phyloP scores from a whole-genome alignment of 2,113 vertebrate species.

The Sakesphorus luctuosus region DNA sequence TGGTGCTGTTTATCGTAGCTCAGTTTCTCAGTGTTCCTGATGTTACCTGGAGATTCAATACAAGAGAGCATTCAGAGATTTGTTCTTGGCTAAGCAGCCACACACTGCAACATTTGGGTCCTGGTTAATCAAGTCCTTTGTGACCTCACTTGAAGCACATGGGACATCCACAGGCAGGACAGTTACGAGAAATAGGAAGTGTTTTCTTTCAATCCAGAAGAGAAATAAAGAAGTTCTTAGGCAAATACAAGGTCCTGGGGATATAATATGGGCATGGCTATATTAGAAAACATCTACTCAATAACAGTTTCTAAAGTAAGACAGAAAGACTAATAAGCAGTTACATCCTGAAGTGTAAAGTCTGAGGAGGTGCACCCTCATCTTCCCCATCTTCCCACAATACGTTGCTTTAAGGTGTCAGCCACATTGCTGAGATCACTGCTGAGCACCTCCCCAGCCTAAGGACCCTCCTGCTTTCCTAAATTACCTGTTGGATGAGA shows the following conservation, averaged over 20 bases:
- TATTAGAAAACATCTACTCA: background rate
- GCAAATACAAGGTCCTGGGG: background rate
- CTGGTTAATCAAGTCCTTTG: background rate
- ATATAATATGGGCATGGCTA: background rate
- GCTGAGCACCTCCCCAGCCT: background rate
- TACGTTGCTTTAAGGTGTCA: background rate
- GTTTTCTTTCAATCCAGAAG: background rate
- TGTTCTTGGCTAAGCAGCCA: background rate
- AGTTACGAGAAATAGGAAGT: background rate
- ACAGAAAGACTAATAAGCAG: background rate
- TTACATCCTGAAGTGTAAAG: background rate
- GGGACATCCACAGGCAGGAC: background rate
- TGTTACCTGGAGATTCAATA: conserved; percentile 84
- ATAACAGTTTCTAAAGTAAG: background rate
- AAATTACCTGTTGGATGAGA: background rate
- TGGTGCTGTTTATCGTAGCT: conserved; percentile 88
- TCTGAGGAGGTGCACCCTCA: background rate
- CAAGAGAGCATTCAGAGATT: background rate
- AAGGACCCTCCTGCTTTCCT: background rate
- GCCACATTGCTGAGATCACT: background rate
- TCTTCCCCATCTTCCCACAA: background rate
- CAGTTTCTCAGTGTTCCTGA: conserved; percentile 95
- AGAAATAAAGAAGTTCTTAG: background rate
- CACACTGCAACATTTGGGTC: background rate
- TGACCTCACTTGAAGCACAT: background rate